These are phyloP conservation scores for Argynnis bischoffii DNA, from an alignment of 2,888 invertebrate species.

Conservation along the genomic window DNA sequence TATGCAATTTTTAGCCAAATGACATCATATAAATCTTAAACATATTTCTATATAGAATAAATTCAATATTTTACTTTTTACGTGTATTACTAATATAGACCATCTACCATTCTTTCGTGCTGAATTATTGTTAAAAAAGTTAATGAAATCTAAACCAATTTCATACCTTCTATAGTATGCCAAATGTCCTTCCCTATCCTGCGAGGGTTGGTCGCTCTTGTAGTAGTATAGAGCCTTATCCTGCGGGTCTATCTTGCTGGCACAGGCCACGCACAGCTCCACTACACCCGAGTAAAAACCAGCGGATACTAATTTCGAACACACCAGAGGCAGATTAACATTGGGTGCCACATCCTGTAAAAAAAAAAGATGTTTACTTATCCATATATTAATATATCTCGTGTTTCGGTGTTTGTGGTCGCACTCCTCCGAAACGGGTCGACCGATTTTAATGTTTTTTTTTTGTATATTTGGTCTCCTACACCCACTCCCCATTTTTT, in stretches of 20 bases:
- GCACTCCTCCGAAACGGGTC: too few relatives aligned
- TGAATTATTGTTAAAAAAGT: neutral
- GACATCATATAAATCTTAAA: too few relatives aligned
- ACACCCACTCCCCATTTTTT: too few relatives aligned
- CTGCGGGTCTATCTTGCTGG: conserved; percentile 93
- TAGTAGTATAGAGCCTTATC: conserved; percentile 94
- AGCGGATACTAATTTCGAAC: conserved; percentile 90
- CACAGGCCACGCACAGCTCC: conserved; percentile 92
- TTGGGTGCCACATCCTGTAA: conserved; percentile 89
- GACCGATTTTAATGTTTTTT: too few relatives aligned
- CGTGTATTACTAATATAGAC: neutral
- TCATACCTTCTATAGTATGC: conserved; percentile 86
- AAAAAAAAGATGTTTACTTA: neutral
- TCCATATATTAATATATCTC: too few relatives aligned
- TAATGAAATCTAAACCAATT: neutral
- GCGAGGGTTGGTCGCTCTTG: conserved; percentile 89
- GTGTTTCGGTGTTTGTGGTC: too few relatives aligned
- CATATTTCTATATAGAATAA: too few relatives aligned
- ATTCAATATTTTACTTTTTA: neutral
- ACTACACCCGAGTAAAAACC: conserved; percentile 95
- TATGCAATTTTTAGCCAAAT: too few relatives aligned
- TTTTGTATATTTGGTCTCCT: too few relatives aligned
- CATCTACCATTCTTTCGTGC: neutral
- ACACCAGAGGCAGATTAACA: conserved; percentile 91
- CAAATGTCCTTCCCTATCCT: conserved; percentile 91